A percentile compares a stretch with the other conserved stretches of the same genome.
Evolutionary conservation across 2,797 vertebrate genomes (phyloP).

Genomic region (Manis javanica): DNA sequence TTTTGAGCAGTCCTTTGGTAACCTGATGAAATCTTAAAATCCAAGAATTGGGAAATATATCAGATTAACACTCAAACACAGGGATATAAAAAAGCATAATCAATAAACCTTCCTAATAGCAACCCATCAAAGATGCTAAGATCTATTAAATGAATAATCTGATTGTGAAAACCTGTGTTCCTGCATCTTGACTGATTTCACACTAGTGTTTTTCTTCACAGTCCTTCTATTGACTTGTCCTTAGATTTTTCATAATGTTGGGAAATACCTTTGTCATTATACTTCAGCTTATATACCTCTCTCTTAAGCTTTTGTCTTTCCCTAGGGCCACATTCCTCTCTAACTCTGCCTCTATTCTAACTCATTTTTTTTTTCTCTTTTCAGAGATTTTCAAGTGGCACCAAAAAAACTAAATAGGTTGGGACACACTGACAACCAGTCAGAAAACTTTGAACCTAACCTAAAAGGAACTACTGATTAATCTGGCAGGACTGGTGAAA

Average conservation of each 20-base stretch:
- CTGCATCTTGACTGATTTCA: conserved; percentile 8
- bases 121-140: conserved; percentile 3
- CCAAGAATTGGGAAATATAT: neutral
- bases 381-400: neutral
- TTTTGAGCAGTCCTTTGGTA: conserved; percentile 26
- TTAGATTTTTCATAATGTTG: neutral
- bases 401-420: neutral
- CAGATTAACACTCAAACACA: neutral
- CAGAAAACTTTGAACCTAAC: neutral
- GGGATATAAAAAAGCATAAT: conserved; percentile 7
- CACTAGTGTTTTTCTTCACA: neutral
- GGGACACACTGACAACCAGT: neutral
- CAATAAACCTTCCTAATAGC: neutral
- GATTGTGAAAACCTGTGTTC: neutral
- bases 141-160: conserved; percentile 37
- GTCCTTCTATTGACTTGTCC: neutral
- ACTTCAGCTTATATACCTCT: neutral
- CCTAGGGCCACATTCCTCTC: neutral
- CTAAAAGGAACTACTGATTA: neutral
- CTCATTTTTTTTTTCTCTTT: neutral
- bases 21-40: conserved; percentile 27
- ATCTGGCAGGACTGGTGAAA: neutral
- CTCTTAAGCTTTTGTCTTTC: neutral
- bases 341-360: neutral
- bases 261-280: neutral